Base-by-base conservation (phyloP, 2,888 invertebrate genomes). In the Colostygia pectinataria region DNA sequence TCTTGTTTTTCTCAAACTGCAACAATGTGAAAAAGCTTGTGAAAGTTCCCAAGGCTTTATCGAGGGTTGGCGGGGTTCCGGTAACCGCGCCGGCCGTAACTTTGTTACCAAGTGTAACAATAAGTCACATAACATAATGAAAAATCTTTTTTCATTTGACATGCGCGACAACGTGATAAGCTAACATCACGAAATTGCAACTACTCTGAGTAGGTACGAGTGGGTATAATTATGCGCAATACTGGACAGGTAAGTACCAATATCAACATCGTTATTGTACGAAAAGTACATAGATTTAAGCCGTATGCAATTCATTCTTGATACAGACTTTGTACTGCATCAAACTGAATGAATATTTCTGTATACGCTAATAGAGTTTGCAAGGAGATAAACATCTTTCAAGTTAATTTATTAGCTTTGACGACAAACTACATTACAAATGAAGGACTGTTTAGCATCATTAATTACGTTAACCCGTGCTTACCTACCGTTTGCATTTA, bases 51-150 rank as follows among this genome's bases (percentile, higher is more conserved):
- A 67, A 70, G 72, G 70, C 72, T 80, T 80, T 78, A 80, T 81
- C 68, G 62, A 68, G 63, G 55, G 65, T 53, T 55, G 62, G 63
- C 55, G 68, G 58, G 68, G 68, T 69, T 33, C 71, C 61, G 68
- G 71, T 62, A 67, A 75, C 74, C 74, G 66, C 68, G 63, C 55
- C 25, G 55, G 61, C 63, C 68, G 67, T 74, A 78, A 80, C 77
- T 78, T 80, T 74, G 74, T 77, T 61, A 74, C 73, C 75, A 71
- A 77, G 69, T 70, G 72, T 64, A 61, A 65, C 68, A 69, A 69
- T 75, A 77, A 80, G 75, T 77, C 74, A 72, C 70, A 74, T 69
- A 66, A 68, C 70, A 69, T 78, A 80, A 81, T 77, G 75, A 72
- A 66, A 80, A 80, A 78, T 66, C 65, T 69, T 72, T 77, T 69